These are phyloP conservation scores for Remorina albescens DNA, from an alignment of 2,797 vertebrate species.

Conservation along the genomic window DNA sequence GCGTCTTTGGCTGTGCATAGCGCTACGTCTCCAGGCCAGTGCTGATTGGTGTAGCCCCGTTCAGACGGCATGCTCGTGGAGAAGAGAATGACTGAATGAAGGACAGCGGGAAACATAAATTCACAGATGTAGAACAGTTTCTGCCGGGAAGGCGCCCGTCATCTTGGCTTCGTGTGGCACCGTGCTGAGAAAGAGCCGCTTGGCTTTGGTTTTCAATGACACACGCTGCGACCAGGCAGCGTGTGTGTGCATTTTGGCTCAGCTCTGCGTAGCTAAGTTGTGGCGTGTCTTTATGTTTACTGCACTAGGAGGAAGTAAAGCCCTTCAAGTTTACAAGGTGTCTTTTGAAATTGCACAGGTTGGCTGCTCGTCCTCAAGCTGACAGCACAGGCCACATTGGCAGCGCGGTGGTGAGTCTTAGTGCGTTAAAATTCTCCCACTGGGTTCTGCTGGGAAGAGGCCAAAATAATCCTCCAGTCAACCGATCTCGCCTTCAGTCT, in stretches of 20 bases:
- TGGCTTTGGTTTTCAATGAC: conserved; percentile 75
- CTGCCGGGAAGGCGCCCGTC: conserved; percentile 33
- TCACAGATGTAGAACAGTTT: conserved; percentile 50
- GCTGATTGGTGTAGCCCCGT: conserved; percentile 69
- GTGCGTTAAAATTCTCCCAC: conserved; percentile 31
- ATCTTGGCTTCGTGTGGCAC: conserved; percentile 54
- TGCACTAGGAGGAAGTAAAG: conserved; percentile 64
- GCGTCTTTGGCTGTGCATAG: conserved; percentile 78
- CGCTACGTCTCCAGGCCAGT: conserved; percentile 61
- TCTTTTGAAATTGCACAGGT: conserved; percentile 74
- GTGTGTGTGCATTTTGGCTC: conserved; percentile 62
- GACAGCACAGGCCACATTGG: conserved; percentile 32
- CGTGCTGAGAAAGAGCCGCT: conserved; percentile 56
- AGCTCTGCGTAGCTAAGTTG: conserved; percentile 50
- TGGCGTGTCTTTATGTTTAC: conserved; percentile 45
- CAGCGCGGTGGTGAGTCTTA: conserved; percentile 43
- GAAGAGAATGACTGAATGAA: conserved; percentile 26
- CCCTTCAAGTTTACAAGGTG: conserved; percentile 72
- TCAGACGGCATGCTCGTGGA: conserved; percentile 67
- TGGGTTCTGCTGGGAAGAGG: conserved; percentile 51
- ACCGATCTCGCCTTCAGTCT: conserved; percentile 54
- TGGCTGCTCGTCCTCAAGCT: conserved; percentile 41
- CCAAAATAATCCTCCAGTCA: conserved; percentile 65
- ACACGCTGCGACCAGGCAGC: conserved; percentile 77
- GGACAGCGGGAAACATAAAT: conserved; percentile 27